A percentile compares a stretch with the other conserved stretches of the same genome.
phyloP scores from a whole-genome alignment of 2,888 invertebrate genomes.

The Acrocyrtus sp. region DNA sequence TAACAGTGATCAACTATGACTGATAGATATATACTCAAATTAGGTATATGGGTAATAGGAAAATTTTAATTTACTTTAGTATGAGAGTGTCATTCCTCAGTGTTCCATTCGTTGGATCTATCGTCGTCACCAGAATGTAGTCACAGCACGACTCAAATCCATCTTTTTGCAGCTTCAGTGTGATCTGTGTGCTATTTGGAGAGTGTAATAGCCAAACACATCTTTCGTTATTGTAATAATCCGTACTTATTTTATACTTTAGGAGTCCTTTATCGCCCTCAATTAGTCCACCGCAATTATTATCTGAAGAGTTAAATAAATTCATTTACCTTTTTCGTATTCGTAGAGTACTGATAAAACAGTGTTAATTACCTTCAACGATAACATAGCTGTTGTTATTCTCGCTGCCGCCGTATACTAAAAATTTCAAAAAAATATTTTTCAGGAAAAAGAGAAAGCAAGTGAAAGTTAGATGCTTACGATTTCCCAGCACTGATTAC shows the following conservation, averaged over 20 bases:
- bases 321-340: constrained; percentile 4
- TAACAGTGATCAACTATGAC: neutral
- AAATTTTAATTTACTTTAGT: constrained; percentile 34
- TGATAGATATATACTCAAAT: too few relatives aligned
- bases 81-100: constrained; percentile 15
- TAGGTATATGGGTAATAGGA: too few relatives aligned
- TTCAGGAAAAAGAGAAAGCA: too few relatives aligned
- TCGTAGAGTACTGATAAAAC: too few relatives aligned
- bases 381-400: too few relatives aligned
- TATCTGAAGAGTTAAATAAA: constrained; percentile 1
- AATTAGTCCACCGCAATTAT: constrained; percentile 40
- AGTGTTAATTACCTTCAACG: too few relatives aligned
- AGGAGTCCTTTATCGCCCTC: constrained; percentile 16
- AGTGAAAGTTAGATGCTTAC: too few relatives aligned
- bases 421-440: too few relatives aligned
- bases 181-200: constrained; percentile 24
- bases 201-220: constrained; percentile 41
- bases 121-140: constrained; percentile 28
- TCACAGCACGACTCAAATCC: constrained; percentile 49
- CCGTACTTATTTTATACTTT: constrained; percentile 28
- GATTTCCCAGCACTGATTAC: too few relatives aligned
- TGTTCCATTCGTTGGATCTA: constrained; percentile 26
- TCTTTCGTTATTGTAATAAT: constrained; percentile 30
- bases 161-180: constrained; percentile 31
- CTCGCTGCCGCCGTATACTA: too few relatives aligned